These are phyloP conservation scores for Mesodorylaimus sp. DNA, from an alignment of 2,888 invertebrate species.

Conservation along the genomic window DNA sequence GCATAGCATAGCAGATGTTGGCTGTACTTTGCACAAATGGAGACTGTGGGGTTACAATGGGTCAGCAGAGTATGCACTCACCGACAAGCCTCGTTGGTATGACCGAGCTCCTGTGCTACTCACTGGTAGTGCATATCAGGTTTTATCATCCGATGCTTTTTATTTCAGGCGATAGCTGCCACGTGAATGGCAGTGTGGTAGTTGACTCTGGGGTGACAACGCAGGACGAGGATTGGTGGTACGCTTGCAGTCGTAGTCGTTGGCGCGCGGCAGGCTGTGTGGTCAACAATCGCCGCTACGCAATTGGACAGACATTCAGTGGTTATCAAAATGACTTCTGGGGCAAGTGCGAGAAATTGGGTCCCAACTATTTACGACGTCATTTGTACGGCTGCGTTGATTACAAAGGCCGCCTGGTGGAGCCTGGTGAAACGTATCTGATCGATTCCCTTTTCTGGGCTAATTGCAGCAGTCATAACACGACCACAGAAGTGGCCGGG, in stretches of 20 bases:
- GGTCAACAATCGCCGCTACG: neutral
- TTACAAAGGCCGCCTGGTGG: neutral
- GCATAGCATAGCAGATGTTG: too few species aligned
- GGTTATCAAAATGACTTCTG: neutral
- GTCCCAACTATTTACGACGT: neutral
- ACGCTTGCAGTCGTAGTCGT: neutral
- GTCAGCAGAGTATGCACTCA: too few species aligned
- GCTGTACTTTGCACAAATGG: too few species aligned
- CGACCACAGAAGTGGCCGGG: too few species aligned
- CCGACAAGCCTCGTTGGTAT: too few species aligned
- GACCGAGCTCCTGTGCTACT: too few species aligned
- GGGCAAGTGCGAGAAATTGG: neutral
- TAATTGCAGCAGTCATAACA: neutral
- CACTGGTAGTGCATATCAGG: neutral
- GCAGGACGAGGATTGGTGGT: neutral
- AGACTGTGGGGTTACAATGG: too few species aligned
- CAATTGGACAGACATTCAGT: neutral
- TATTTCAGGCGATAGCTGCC: neutral
- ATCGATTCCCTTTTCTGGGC: neutral
- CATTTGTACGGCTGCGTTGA: neutral
- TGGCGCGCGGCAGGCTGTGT: neutral
- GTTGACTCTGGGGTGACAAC: neutral
- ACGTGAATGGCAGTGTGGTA: neutral
- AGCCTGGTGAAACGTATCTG: neutral
- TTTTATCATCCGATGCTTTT: neutral